Conservation (phyloP, 2,797 vertebrate genomes). For the Poeciliopsis gracilis region DNA sequence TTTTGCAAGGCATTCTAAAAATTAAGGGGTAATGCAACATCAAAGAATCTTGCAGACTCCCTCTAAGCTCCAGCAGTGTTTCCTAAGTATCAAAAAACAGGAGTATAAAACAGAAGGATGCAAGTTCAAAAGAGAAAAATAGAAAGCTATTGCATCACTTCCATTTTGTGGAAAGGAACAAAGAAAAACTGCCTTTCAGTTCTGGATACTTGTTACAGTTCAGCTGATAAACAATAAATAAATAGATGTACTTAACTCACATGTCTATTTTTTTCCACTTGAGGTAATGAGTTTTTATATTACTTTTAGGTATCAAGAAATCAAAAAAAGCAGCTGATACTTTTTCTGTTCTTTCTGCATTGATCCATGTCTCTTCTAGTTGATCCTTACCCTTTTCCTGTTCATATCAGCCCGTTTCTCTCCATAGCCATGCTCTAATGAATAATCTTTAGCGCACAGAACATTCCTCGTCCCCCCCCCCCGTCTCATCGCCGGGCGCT, state of each 20-base stretch:
- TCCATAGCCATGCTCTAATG: neutral
- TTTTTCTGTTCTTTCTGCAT: constrained; percentile 6
- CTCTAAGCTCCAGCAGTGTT: neutral
- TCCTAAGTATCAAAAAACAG: neutral
- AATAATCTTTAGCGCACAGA: neutral
- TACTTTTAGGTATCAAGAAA: neutral
- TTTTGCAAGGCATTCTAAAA: neutral
- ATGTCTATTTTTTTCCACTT: neutral
- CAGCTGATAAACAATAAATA: constrained; percentile 25
- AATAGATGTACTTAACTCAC: constrained; percentile 11
- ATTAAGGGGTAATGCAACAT: neutral
- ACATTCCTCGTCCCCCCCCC: constrained; percentile 9
- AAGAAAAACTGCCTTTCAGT: neutral
- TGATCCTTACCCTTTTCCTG: neutral
- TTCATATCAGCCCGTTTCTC: neutral
- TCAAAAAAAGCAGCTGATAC: constrained; percentile 15
- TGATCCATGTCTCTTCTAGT: constrained; percentile 20
- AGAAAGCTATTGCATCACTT: neutral
- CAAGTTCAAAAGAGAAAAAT: neutral
- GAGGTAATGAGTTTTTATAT: neutral
- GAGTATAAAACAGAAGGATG: neutral
- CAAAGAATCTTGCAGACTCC: neutral
- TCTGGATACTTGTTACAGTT: neutral
- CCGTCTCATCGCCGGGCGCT: constrained; percentile 55
- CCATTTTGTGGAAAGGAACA: constrained; percentile 21